These are phyloP conservation scores for Pelodytes ibericus DNA, from an alignment of 2,797 vertebrate genomes.

Conservation along the genomic window DNA sequence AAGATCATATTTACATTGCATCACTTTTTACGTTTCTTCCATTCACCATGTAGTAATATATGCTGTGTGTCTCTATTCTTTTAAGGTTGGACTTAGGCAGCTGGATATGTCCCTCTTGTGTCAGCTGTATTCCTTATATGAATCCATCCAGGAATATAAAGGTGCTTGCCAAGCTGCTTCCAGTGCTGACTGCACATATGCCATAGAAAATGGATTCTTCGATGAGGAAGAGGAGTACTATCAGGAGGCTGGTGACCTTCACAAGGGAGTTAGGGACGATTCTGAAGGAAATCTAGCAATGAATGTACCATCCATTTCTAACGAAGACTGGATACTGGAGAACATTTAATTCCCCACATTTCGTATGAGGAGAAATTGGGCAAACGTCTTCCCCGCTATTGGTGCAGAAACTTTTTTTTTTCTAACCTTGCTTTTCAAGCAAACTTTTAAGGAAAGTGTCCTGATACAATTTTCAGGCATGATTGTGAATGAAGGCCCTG, in stretches of 20 bases:
- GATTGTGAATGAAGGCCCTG: conserved; percentile 18
- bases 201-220: conserved; percentile 92
- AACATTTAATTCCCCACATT: conserved; percentile 51
- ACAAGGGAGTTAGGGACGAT: conserved; percentile 42
- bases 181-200: conserved; percentile 79
- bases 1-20: no score
- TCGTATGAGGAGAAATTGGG: conserved; percentile 22
- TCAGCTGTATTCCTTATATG: conserved; percentile 95
- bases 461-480: conserved; percentile 7
- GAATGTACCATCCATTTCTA: conserved; percentile 49
- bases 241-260: conserved; percentile 66
- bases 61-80: neutral
- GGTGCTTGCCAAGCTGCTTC: conserved; percentile 92
- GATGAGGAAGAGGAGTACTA: conserved; percentile 94
- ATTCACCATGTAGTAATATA: neutral
- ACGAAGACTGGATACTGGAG: conserved; percentile 63
- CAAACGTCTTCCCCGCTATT: conserved; percentile 45
- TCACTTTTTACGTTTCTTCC: no score
- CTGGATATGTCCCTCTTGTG: conserved; percentile 98
- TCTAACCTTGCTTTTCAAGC: conserved; percentile 29
- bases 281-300: conserved; percentile 50
- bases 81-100: conserved; percentile 92
- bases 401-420: conserved; percentile 45
- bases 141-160: conserved; percentile 98
- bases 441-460: conserved; percentile 14